Evolutionary conservation across 2,113 vertebrate species (phyloP).

Genomic region (Lasiurus cinereus): DNA sequence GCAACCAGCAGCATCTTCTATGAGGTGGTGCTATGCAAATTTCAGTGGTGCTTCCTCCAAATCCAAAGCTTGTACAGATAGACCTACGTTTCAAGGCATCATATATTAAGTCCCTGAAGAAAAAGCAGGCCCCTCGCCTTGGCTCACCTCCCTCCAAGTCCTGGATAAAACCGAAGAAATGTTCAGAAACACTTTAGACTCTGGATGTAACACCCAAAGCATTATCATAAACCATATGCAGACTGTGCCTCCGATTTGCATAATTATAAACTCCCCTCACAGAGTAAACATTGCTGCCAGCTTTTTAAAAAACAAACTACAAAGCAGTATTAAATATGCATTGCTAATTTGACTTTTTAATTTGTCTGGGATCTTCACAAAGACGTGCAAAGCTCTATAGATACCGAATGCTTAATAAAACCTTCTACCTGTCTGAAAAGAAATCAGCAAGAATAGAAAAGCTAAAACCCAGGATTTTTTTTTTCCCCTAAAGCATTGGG

Average conservation of each 20-base stretch:
- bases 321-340: slow-evolving; percentile 81
- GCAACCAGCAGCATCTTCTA: background rate
- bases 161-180: slow-evolving; percentile 73
- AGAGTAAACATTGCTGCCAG: slow-evolving; percentile 85
- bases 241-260: slow-evolving; percentile 84
- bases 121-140: slow-evolving; percentile 46
- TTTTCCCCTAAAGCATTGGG: slow-evolving; percentile 1
- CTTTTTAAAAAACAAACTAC: slow-evolving; percentile 78
- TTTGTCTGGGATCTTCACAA: slow-evolving; percentile 80
- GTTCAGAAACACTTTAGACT: slow-evolving; percentile 73
- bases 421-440: slow-evolving; percentile 59
- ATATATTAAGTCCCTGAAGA: slow-evolving; percentile 17
- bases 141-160: slow-evolving; percentile 41
- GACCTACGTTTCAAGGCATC: slow-evolving; percentile 26
- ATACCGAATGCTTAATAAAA: slow-evolving; percentile 63
- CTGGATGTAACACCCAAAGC: slow-evolving; percentile 82
- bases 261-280: slow-evolving; percentile 87
- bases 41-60: slow-evolving; percentile 72
- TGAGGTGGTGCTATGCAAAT: slow-evolving; percentile 47
- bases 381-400: slow-evolving; percentile 68
- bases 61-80: slow-evolving; percentile 53
- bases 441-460: slow-evolving; percentile 52
- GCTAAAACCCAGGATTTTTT: background rate
- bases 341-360: slow-evolving; percentile 84
- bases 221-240: slow-evolving; percentile 83